A percentile compares a stretch with the other conserved stretches of the same genome.
Conservation (phyloP, 2,797 vertebrate genomes). For the Siniperca obscura region DNA sequence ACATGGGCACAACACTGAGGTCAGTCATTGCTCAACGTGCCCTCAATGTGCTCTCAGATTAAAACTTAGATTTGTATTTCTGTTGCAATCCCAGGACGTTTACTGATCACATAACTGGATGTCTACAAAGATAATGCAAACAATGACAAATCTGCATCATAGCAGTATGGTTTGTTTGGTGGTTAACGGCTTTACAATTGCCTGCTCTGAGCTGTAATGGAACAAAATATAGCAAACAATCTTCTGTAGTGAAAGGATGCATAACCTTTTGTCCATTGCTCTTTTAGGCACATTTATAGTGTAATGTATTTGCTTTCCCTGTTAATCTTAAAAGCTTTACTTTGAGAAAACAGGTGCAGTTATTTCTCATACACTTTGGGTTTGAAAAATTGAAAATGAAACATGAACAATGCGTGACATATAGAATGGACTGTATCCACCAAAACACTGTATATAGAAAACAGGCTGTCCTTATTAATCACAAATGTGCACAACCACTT, state of each 20-base stretch:
- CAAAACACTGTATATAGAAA: conserved; percentile 16
- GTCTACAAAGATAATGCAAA: conserved; percentile 52
- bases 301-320: conserved; percentile 47
- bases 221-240: conserved; percentile 60
- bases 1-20: conserved; percentile 14
- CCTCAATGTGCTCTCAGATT: conserved; percentile 41
- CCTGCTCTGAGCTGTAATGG: conserved; percentile 36
- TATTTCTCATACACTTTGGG: conserved; percentile 34
- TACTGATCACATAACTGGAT: conserved; percentile 50
- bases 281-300: conserved; percentile 45
- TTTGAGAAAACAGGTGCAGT: conserved; percentile 46
- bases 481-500: conserved; percentile 14
- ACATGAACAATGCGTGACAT: conserved; percentile 17
- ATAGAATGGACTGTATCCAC: conserved; percentile 32
- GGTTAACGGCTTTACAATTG: conserved; percentile 52
- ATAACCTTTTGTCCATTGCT: conserved; percentile 57
- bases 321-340: conserved; percentile 43
- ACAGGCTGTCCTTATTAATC: conserved; percentile 17
- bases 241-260: conserved; percentile 45
- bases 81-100: conserved; percentile 41
- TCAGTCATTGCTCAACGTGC: conserved; percentile 23
- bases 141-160: conserved; percentile 43
- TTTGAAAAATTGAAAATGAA: conserved; percentile 7
- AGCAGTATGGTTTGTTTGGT: conserved; percentile 53
- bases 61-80: conserved; percentile 42